These are phyloP conservation scores for Onychomys leucogaster DNA, from an alignment of 2,797 vertebrate genomes.

Conservation along the genomic window DNA sequence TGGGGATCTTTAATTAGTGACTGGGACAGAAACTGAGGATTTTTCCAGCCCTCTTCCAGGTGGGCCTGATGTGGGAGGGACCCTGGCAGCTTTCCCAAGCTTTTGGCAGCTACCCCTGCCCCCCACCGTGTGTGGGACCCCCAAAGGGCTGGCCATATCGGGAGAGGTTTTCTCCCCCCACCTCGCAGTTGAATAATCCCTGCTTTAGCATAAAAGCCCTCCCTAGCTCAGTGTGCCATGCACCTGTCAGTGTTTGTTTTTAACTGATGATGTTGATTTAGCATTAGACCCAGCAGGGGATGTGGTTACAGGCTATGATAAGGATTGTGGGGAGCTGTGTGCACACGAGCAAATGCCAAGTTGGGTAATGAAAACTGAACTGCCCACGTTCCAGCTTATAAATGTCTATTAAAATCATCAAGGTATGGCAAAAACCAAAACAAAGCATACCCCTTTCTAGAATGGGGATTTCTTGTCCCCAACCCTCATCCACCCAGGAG, in stretches of 20 bases:
- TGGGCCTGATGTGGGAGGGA: background rate
- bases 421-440: conserved; percentile 59
- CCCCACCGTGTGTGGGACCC: background rate
- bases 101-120: background rate
- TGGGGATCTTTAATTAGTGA: background rate
- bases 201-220: background rate
- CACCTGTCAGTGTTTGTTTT: conserved; percentile 77
- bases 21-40: background rate
- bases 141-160: background rate
- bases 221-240: background rate
- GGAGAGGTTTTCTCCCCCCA: too few relatives aligned
- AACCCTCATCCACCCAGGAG: background rate
- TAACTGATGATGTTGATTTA: conserved; percentile 66
- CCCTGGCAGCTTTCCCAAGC: background rate
- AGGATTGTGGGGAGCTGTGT: background rate
- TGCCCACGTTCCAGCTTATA: conserved; percentile 9
- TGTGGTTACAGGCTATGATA: conserved; percentile 71
- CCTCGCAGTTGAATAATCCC: background rate
- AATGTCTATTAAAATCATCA: background rate
- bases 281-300: conserved; percentile 52
- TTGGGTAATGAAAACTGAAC: conserved; percentile 41
- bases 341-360: conserved; percentile 47
- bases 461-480: background rate
- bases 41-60: background rate
- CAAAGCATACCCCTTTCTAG: conserved; percentile 28